Base-by-base conservation (phyloP, 2,113 vertebrate genomes). In the Acinonyx jubatus region DNA sequence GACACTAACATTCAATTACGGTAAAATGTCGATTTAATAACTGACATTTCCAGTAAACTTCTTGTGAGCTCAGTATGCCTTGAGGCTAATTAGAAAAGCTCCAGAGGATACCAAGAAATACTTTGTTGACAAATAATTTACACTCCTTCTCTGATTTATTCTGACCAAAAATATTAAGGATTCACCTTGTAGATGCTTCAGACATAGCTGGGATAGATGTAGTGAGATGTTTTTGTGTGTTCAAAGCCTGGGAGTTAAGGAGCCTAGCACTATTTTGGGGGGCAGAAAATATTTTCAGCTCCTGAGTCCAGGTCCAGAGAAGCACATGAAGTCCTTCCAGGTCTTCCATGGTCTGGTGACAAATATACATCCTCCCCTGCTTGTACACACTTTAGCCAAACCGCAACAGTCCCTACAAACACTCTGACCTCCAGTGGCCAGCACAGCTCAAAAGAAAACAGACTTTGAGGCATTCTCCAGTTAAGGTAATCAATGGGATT, bases 21-120 rank as follows among this genome's bases (percentile, higher is more conserved):
- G 99, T 99, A 99, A 99, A 96, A 98, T 98, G 98, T 87, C 94
- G 98, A 96, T 97, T 98, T 98, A 98, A 97, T 92, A 97, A 96
- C 93, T 98, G 97, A 98, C 97, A 97, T 98, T 99, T 99, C 99
- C 99, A 99, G 99, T 99, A 99, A 99, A 86, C 94, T 84, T 98
- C 93, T 74, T 98, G 98, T 98, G 98, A 97, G 97, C 97, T 99
- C 95, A 97, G 69, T 97, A 91, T 93, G 92, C 97, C 98, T 97
- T 97, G 97, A 98, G 97, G 97, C 97, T 97, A 85, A 98, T 88
- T 74, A 97, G 96, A 91, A 50, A 85, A 0, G 1, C 89, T 98
- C 82, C 93, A 97, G 96, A 95, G 83, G 31, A 97, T 52, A 96
- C 97, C 15, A 41, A 96, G 63, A 96, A 95, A 50, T 89, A 84